Base-by-base conservation (phyloP, 2,888 invertebrate species). In the Pasiphila rectangulata region DNA sequence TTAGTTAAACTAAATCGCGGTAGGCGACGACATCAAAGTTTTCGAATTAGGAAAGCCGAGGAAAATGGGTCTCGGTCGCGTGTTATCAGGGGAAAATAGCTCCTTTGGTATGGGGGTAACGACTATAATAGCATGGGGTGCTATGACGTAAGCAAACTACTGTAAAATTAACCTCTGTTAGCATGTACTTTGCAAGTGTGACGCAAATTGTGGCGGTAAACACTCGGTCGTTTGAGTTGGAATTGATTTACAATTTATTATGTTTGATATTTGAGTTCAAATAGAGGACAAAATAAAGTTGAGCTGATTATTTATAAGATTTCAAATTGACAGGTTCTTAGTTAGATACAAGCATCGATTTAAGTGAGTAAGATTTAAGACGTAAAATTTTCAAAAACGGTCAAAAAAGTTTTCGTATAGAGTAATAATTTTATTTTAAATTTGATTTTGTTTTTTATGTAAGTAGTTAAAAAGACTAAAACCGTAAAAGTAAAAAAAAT, bases 31-130 rank as follows among this genome's bases (percentile, higher is more conserved):
- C 86, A 84, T 86, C 79, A 83, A 81, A 84, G 68, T 83, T 83
- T 79, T 79, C 75, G 67, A 75, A 79, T 82, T 81, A 80, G 69
- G 61, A 70, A 73, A 70, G 71, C 61, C 54, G 43, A 47, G 40
- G 53, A 68, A 71, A 80, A 73, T 81, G 74, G 83, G 83, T 83
- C 81, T 83, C 72, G 84, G 84, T 79, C 83, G 76, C 56, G 52
- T 9, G 17, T 32, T 17, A 32, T 32, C 17, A 64, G 48, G 51
- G 67, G 54, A 63, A 72, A 68, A 57, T 63, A 53, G 55, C 46
- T 57, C 69, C 65, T 68, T 63, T 51, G 10, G 25, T 13, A 29
- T 23, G 12, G 3, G 6, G 3, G 16, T 9, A 19, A 32, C 58
- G 72, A 52, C 61, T 57, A 67, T 54, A 72, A 56, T 77, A 55